phyloP scores from a whole-genome alignment of 1,140 invertebrate species.

The Drosophila teissieri region DNA sequence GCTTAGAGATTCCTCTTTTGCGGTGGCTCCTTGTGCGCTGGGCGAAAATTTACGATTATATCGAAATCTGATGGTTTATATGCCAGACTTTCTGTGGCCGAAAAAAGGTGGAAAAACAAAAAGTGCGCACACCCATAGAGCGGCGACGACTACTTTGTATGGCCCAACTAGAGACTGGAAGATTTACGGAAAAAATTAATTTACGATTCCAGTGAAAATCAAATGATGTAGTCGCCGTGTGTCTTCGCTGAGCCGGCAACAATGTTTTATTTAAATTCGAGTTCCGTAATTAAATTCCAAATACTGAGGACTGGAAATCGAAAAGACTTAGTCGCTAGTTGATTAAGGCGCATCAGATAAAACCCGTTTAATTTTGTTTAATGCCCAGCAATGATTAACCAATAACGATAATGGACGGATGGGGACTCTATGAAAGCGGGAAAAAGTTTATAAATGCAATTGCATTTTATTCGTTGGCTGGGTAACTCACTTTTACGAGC shows the following conservation, averaged over 20 bases:
- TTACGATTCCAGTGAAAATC: constrained; percentile 80
- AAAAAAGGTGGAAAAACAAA: constrained; percentile 41
- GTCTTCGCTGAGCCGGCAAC: constrained; percentile 57
- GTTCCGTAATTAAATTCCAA: constrained; percentile 76
- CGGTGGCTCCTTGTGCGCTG: constrained; percentile 51
- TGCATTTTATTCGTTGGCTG: constrained; percentile 38
- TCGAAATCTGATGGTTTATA: constrained; percentile 83
- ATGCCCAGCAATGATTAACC: constrained; percentile 71
- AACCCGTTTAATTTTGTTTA: constrained; percentile 75
- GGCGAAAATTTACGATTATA: constrained; percentile 83
- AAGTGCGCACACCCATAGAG: constrained; percentile 39
- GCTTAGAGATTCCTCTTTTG: constrained; percentile 48
- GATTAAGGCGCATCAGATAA: constrained; percentile 60
- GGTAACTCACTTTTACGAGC: constrained; percentile 41
- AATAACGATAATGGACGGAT: constrained; percentile 64
- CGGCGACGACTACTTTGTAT: constrained; percentile 56
- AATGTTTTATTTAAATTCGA: constrained; percentile 78
- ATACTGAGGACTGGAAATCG: constrained; percentile 27
- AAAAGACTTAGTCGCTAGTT: constrained; percentile 12
- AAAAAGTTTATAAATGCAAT: constrained; percentile 35
- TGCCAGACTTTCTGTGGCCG: constrained; percentile 62
- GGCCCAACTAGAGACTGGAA: constrained; percentile 46
- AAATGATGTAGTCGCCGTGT: constrained; percentile 65
- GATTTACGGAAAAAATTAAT: constrained; percentile 80
- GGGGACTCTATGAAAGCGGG: constrained; percentile 4